Conservation (phyloP, 2,797 vertebrate genomes). For the Borostomias antarcticus region DNA sequence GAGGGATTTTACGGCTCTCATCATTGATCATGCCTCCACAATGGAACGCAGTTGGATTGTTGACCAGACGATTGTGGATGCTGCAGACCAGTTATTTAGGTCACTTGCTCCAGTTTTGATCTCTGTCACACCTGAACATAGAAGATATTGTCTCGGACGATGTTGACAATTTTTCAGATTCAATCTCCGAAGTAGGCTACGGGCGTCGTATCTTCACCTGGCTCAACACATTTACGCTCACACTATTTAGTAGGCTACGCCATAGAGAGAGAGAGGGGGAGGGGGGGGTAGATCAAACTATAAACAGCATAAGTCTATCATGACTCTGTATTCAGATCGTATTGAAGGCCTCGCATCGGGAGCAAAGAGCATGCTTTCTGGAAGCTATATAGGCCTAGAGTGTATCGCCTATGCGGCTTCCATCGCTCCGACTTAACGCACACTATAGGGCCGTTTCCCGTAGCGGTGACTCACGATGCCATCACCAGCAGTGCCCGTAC, state of each 20-base stretch:
- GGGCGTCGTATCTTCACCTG: neutral
- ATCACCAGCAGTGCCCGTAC: slow-evolving; percentile 24
- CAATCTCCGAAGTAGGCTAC: slow-evolving; percentile 16
- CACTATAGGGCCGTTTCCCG: slow-evolving; percentile 2
- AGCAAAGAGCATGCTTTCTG: no score
- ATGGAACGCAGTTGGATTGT: neutral
- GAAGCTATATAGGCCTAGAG: slow-evolving; percentile 23
- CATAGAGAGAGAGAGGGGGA: neutral
- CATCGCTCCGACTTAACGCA: slow-evolving; percentile 21
- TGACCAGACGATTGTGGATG: slow-evolving; percentile 35
- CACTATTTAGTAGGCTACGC: no score
- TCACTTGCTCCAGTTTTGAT: slow-evolving; percentile 34
- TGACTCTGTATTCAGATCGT: no score
- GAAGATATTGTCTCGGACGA: slow-evolving; percentile 8
- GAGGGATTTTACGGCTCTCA: neutral
- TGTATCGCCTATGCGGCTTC: slow-evolving; percentile 40
- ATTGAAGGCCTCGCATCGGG: no score
- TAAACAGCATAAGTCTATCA: no score
- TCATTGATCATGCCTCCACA: neutral
- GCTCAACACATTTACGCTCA: neutral
- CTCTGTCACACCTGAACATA: slow-evolving; percentile 46
- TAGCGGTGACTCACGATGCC: slow-evolving; percentile 49
- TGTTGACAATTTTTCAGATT: slow-evolving; percentile 18
- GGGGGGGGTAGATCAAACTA: neutral
- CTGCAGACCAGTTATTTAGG: slow-evolving; percentile 45